A percentile compares a stretch with the other conserved stretches of the same genome.
phyloP scores from a whole-genome alignment of 2,113 vertebrate species.

The Lynx canadensis region DNA sequence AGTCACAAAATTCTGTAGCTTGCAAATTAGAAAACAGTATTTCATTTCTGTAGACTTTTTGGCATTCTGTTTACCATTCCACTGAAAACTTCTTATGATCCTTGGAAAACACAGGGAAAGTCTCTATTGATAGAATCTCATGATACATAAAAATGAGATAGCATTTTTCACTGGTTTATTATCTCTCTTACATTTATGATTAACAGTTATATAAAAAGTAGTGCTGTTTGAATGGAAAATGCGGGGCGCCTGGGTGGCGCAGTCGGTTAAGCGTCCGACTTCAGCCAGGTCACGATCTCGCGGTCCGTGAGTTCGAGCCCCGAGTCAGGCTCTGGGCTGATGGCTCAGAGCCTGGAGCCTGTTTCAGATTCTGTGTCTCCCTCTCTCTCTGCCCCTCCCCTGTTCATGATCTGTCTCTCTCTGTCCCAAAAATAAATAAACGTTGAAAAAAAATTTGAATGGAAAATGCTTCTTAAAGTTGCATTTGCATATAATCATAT shows the following conservation, averaged over 20 bases:
- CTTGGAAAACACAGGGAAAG: not conserved
- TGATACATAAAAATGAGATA: not conserved
- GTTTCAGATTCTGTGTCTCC: no score
- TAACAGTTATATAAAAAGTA: not conserved
- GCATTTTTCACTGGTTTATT: not conserved
- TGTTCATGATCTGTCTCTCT: no score
- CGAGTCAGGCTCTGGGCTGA: no score
- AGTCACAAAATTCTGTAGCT: not conserved
- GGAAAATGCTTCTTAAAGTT: not conserved
- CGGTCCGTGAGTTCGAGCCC: no score
- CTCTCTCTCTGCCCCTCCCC: no score
- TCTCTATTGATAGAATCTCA: not conserved
- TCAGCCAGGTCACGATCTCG: no score
- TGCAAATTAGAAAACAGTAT: not conserved
- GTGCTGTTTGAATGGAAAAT: not conserved
- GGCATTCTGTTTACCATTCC: not conserved
- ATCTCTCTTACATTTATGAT: not conserved
- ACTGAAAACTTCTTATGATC: not conserved
- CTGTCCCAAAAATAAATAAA: no score
- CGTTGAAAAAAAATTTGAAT: no score
- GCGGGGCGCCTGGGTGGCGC: no score
- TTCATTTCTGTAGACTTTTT: not conserved
- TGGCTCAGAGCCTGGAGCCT: no score
- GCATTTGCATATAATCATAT: conserved; percentile 62
- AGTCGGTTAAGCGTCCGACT: no score